Percentiles rank a stretch among this genome's conserved stretches.
Conservation (phyloP, 2,113 vertebrate species). For the Gnathonemus echidnorhynchus region DNA sequence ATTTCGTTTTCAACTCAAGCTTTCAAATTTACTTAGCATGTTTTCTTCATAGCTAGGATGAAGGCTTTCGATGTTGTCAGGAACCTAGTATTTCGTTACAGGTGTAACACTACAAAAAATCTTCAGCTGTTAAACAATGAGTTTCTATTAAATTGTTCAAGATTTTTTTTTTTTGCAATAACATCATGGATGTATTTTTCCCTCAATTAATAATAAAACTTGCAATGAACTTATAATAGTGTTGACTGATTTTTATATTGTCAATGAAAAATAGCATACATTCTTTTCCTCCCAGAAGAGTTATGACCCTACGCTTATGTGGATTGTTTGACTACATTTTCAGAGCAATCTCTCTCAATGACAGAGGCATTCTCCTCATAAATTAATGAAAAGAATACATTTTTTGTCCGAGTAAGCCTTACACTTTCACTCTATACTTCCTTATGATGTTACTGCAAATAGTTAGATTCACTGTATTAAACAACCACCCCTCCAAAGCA, state of each 20-base stretch:
- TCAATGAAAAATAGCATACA: neutral
- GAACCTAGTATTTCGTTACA: neutral
- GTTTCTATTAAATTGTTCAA: neutral
- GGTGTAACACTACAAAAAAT: neutral
- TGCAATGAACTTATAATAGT: neutral
- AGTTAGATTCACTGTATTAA: neutral
- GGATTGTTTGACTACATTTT: neutral
- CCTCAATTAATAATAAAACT: neutral
- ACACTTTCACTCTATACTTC: neutral
- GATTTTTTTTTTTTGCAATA: neutral
- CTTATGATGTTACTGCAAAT: neutral
- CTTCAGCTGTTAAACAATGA: neutral
- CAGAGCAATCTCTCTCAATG: neutral
- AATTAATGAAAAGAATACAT: neutral
- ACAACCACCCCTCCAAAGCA: neutral
- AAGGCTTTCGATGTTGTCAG: neutral
- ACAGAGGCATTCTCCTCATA: neutral
- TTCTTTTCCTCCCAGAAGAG: neutral
- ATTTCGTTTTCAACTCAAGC: neutral
- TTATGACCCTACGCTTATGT: neutral
- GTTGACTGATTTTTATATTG: neutral
- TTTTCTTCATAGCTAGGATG: neutral
- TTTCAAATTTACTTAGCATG: neutral
- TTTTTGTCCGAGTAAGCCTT: neutral
- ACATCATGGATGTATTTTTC: neutral